Conservation (phyloP, 2,888 invertebrate genomes). For the Drosophila stalkeri region DNA sequence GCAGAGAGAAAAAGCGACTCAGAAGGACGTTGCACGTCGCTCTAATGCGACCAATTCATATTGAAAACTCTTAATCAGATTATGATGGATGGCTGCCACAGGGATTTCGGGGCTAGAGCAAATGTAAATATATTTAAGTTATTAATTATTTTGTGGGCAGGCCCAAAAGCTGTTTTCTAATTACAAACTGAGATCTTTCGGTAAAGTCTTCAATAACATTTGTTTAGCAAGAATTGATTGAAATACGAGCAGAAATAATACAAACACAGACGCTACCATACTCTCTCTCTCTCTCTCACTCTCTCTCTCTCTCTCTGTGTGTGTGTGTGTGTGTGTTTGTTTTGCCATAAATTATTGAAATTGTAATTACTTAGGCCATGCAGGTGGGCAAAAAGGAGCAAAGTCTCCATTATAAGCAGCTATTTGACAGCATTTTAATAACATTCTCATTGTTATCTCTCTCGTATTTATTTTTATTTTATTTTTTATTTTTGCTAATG, state of each 20-base stretch:
- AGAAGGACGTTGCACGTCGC: slow-evolving; percentile 23
- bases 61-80: slow-evolving; percentile 73
- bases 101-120: slow-evolving; percentile 27
- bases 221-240: slow-evolving; percentile 67
- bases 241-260: slow-evolving; percentile 43
- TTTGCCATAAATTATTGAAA: slow-evolving; percentile 77
- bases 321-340: slow-evolving; percentile 43
- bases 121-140: slow-evolving; percentile 68
- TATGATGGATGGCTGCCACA: slow-evolving; percentile 49
- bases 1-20: slow-evolving; percentile 16
- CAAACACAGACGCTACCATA: slow-evolving; percentile 14
- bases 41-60: slow-evolving; percentile 53
- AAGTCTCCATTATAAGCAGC: slow-evolving; percentile 30
- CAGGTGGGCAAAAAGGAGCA: slow-evolving; percentile 37
- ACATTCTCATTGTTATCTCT: slow-evolving; percentile 21
- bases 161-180: slow-evolving; percentile 48
- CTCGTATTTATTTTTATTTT: background rate
- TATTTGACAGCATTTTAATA: slow-evolving; percentile 28
- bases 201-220: slow-evolving; percentile 58
- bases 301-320: background rate
- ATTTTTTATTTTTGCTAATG: slow-evolving; percentile 40
- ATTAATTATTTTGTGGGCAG: slow-evolving; percentile 70
- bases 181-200: slow-evolving; percentile 44
- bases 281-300: background rate
- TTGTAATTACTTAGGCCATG: slow-evolving; percentile 72